Percentiles rank a stretch among this genome's conserved stretches.
These are phyloP conservation scores for Typhlichthys subterraneus DNA, from an alignment of 2,797 vertebrate species.

Conservation along the genomic window DNA sequence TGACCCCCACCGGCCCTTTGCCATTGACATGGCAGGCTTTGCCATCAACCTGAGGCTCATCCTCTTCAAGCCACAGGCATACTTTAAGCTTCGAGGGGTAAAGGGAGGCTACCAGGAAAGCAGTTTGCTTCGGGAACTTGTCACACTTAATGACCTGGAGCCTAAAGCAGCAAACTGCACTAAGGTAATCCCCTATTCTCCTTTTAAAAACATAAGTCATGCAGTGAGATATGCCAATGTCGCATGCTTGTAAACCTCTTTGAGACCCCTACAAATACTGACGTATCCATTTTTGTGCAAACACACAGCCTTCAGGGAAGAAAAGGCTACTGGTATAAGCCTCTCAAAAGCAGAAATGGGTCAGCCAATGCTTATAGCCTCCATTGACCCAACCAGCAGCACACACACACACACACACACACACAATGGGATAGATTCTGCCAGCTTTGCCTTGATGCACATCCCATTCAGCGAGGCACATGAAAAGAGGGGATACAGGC, in stretches of 20 bases:
- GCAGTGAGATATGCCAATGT: not conserved
- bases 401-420: conserved; percentile 10
- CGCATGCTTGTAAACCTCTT: not conserved
- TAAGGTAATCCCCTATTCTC: conserved; percentile 80
- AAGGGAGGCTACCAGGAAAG: conserved; percentile 99
- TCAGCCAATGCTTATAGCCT: conserved; percentile 50
- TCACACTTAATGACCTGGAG: conserved; percentile 94
- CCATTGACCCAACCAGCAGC: conserved; percentile 24
- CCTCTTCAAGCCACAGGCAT: conserved; percentile 94
- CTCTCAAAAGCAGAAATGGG: conserved; percentile 47
- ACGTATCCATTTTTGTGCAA: conserved; percentile 8
- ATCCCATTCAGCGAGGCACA: not conserved
- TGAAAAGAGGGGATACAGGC: not conserved
- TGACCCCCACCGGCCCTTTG: conserved; percentile 95
- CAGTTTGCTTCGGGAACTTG: conserved; percentile 94
- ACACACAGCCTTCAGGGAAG: conserved; percentile 22
- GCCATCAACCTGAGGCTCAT: conserved; percentile 95
- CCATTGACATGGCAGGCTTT: conserved; percentile 99
- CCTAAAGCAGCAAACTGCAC: conserved; percentile 99
- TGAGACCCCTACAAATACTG: conserved; percentile 1
- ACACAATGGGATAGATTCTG: conserved; percentile 4
- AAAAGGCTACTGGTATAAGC: conserved; percentile 38
- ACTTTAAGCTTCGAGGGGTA: conserved; percentile 96
- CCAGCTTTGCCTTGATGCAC: not conserved
- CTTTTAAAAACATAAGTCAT: too few relatives aligned